Evolutionary conservation across 1,140 invertebrate genomes (phyloP), one percentile per base, ranked within the genome.

Genomic region (Leptinotarsa undecemlineata): DNA sequence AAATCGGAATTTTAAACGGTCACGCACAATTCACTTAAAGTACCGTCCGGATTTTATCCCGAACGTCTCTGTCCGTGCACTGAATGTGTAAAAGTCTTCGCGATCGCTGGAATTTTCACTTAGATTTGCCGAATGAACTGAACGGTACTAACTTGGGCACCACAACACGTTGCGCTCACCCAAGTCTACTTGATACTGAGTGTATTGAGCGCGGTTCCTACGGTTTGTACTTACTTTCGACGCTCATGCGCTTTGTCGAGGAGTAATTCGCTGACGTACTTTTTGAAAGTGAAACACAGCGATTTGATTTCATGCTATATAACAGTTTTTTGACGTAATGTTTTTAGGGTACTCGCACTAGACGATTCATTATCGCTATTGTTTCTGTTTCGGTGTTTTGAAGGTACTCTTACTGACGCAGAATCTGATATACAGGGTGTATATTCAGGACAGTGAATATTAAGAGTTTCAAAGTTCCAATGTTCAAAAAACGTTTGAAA

Each of bases 101-200:
- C 51, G 51, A 19, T 57, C 63, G 20, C 63, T 64, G 8, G 11
- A 19, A 21, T n/a, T 51, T 17, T 51, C 51, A 17, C 17, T n/a
- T 60, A 73, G 42, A 61, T 68, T 68, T 14, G 64, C 57, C 23
- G 51, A 64, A 33, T 51, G 21, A 73, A 68, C 64, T 67, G 63
- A 72, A 61, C 75, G 73, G 60, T 75, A 77, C 79, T 71, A 78
- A 80, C 82, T 82, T 84, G 84, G 83, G 82, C 79, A 83, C 84
- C 84, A 85, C 84, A 85, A 83, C 60, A 62, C 60, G 78, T 83
- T 85, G 84, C 84, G 84, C 84, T 85, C 81, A 83, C 83, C 84
- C 84, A 85, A 84, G 81, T 78, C 77, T 80, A 81, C 82, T 84
- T 78, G 81, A 84, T 84, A 84, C 84, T 84, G 81, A 83, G 80